Percentiles rank a stretch among this genome's conserved stretches.
phyloP scores from a whole-genome alignment of 2,797 vertebrate species.

The Ctenosaura bakeri region DNA sequence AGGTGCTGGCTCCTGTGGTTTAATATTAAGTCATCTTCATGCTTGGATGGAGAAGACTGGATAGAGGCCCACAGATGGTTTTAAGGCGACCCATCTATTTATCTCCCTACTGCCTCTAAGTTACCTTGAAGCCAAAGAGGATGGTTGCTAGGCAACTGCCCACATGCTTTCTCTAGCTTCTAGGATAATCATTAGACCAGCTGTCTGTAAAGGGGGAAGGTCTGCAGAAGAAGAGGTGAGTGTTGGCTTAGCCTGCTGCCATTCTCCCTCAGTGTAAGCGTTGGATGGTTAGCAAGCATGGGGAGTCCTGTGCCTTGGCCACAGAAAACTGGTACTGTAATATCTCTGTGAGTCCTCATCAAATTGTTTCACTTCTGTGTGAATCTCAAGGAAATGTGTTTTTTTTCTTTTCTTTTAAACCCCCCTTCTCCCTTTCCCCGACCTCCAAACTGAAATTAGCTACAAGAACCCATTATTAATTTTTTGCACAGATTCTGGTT shows the following conservation, averaged over 20 bases:
- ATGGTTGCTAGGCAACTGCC: constrained; percentile 30
- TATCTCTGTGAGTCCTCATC: background rate
- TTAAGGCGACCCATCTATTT: background rate
- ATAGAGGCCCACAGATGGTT: constrained; percentile 26
- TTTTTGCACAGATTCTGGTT: background rate
- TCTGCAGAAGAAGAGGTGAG: background rate
- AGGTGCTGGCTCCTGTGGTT: background rate
- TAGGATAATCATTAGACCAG: constrained; percentile 23
- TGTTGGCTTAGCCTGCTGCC: background rate
- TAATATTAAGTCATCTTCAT: constrained; percentile 16
- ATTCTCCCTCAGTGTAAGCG: background rate
- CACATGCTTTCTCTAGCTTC: constrained; percentile 17
- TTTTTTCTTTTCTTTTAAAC: background rate
- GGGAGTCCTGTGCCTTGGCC: background rate
- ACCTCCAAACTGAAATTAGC: background rate
- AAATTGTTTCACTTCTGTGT: background rate
- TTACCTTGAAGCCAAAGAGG: constrained; percentile 25
- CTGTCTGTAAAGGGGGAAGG: constrained; percentile 9
- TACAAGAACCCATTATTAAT: background rate
- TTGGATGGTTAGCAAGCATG: background rate
- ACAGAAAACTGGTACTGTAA: background rate
- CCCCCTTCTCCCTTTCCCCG: background rate
- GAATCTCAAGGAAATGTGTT: background rate
- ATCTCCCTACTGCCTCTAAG: background rate
- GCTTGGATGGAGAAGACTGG: constrained; percentile 6